Conservation (phyloP, 2,113 vertebrate species). For the Lycocorax pyrrhopterus region DNA sequence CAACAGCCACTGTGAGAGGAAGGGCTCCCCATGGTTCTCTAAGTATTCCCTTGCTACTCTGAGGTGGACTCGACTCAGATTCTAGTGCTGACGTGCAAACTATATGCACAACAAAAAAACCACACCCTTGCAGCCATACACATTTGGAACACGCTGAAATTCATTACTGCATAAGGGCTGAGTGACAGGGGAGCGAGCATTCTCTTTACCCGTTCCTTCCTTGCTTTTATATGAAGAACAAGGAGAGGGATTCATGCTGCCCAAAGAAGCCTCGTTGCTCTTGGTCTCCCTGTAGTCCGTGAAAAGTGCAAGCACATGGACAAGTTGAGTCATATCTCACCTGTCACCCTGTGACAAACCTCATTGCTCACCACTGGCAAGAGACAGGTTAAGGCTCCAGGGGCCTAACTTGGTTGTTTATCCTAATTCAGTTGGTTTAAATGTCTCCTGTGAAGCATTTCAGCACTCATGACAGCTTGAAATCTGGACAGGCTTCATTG, state of each 20-base stretch:
- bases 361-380: not conserved
- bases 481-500: not conserved
- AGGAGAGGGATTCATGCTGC: not conserved
- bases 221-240: not conserved
- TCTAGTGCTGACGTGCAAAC: not conserved
- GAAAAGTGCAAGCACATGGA: not conserved
- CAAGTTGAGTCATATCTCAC: not conserved
- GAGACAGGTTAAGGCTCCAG: not conserved
- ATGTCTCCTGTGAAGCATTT: not conserved
- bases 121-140: not conserved
- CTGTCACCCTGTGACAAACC: not conserved
- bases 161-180: not conserved
- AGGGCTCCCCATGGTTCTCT: not conserved
- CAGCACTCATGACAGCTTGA: not conserved
- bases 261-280: not conserved
- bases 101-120: not conserved
- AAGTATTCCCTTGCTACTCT: not conserved
- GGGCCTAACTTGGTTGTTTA: not conserved
- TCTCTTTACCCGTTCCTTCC: not conserved
- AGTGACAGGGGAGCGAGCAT: rapidly evolving
- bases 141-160: not conserved
- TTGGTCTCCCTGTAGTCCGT: not conserved
- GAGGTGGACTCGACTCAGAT: not conserved
- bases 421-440: not conserved
- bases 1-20: not conserved